A percentile compares a stretch with the other conserved stretches of the same genome.
Conservation (phyloP, 2,797 vertebrate species). For the Oophaga sylvatica region DNA sequence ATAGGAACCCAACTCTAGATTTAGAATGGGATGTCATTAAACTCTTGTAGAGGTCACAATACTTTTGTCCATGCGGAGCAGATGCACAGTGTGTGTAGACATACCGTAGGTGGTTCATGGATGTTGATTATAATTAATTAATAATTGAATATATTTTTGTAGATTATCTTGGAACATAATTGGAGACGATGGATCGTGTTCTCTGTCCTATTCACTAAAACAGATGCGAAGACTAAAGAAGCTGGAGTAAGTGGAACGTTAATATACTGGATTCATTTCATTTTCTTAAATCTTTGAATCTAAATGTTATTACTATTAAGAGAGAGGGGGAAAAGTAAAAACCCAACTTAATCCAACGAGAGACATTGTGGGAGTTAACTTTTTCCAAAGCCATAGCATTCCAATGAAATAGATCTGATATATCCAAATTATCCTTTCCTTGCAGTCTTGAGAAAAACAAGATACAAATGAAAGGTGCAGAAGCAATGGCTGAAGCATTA, state of each 20-base stretch:
- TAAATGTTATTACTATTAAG: neutral
- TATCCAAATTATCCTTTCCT: neutral
- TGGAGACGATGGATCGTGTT: conserved; percentile 76
- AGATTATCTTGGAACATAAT: conserved; percentile 89
- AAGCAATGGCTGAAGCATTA: conserved; percentile 73
- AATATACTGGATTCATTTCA: neutral
- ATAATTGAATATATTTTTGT: conserved; percentile 26
- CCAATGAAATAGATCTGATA: neutral
- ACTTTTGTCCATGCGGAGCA: no score
- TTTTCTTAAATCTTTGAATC: neutral
- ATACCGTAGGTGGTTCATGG: neutral
- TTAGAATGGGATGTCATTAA: no score
- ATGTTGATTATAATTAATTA: neutral
- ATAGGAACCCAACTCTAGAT: no score
- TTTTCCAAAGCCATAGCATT: neutral
- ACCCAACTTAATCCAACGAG: neutral
- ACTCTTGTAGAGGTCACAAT: no score
- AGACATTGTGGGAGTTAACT: neutral
- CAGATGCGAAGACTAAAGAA: conserved; percentile 76
- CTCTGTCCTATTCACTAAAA: conserved; percentile 77
- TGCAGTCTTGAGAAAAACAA: conserved; percentile 85
- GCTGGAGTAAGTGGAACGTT: conserved; percentile 82
- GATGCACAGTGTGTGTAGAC: neutral
- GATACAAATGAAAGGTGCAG: conserved; percentile 76
- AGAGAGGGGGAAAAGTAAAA: neutral